Evolutionary conservation across 1,140 invertebrate species (phyloP).

Genomic region (Cherax destructor): DNA sequence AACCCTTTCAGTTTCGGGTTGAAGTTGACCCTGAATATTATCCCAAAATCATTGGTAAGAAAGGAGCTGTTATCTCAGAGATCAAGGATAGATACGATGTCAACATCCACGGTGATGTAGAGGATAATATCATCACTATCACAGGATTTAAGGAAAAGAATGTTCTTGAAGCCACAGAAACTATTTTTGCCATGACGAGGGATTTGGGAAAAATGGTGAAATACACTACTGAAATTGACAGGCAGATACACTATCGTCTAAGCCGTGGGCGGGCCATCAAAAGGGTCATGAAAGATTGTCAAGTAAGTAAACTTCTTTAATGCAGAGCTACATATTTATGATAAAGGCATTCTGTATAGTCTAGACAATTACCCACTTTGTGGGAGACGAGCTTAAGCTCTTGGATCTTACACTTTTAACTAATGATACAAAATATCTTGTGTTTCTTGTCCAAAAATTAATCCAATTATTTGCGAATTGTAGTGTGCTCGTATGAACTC

Average conservation of each 20-base stretch:
- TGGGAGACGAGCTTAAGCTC: too few relatives aligned
- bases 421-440: too few relatives aligned
- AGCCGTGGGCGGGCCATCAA: slow-evolving; percentile 88
- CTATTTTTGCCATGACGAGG: slow-evolving; percentile 93
- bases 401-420: too few relatives aligned
- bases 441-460: too few relatives aligned
- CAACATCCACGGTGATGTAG: slow-evolving; percentile 86
- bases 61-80: slow-evolving; percentile 88
- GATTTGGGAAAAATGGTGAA: slow-evolving; percentile 89
- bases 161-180: slow-evolving; percentile 87
- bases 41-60: slow-evolving; percentile 92
- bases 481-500: too few relatives aligned
- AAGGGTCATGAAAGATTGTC: slow-evolving; percentile 93
- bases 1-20: slow-evolving; percentile 80
- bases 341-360: too few relatives aligned
- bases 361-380: too few relatives aligned
- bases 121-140: slow-evolving; percentile 90
- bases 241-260: slow-evolving; percentile 93
- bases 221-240: slow-evolving; percentile 88
- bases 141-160: slow-evolving; percentile 95
- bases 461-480: too few relatives aligned
- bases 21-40: slow-evolving; percentile 93
- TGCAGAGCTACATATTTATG: too few relatives aligned
- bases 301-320: slow-evolving; percentile 77
- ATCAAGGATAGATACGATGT: slow-evolving; percentile 91